Evolutionary conservation across 2,113 vertebrate species (phyloP), one percentile per base, ranked within the genome.

Genomic region (Panthera tigris): DNA sequence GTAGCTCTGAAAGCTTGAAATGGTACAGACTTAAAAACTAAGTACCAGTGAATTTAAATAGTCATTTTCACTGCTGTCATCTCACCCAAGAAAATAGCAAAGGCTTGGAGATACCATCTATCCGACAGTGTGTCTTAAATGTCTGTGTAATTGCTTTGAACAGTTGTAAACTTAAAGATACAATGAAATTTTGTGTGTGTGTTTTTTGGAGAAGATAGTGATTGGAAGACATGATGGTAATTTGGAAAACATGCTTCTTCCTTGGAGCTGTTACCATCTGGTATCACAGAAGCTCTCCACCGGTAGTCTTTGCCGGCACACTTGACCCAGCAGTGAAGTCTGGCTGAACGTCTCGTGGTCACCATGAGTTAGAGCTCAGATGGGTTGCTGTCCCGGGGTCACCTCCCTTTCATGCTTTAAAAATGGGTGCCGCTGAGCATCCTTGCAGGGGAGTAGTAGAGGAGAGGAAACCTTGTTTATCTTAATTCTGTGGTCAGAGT

Each of bases 81-180:
- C 31, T 69, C 95, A 11, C 55, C n/a, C 27, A 92, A 41, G 80
- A 95, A 89, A 92, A 84, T 52, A 92, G 39, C 89, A 69, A 41
- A 82, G 33, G 63, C 41, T 78, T 95, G 88, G 18, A 81, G 50
- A 91, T 76, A 36, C 19, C 33, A 31, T 80, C 45, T 88, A 2
- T 93, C 55, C 45, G 45, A 65, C 55, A 48, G 1, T 55, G 85
- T 2, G 14, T 52, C 19, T 76, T 73, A 91, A 76, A 57, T 90
- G 21, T 92, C 36, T 88, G 12, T 80, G 5, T 88, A 66, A 71
- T 73, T 92, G 33, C 39, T 96, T 89, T 93, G 85, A 94, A 90
- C 7, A 39, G 5, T 91, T 65, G 74, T 87, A 71, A 48, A 83
- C 89, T 83, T 57, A 86, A 29, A 79, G 76, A 65, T 50, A 15